Evolutionary conservation across 2,888 invertebrate species (phyloP), one percentile per base, ranked within the genome.

Genomic region (Drosophila putrida): DNA sequence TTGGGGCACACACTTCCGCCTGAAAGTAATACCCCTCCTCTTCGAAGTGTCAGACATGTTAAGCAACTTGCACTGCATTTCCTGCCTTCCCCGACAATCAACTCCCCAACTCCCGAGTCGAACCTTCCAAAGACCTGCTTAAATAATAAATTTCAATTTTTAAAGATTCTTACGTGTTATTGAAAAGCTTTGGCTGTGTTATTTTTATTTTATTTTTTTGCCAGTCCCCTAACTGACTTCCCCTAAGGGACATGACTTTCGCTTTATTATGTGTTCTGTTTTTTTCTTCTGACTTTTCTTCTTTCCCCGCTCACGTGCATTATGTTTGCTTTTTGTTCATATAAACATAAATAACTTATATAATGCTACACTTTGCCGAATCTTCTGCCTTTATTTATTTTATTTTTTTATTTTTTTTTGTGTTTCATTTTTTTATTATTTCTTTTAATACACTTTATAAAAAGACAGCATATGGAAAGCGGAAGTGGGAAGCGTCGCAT

Each of bases 61-160:
- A 47, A 74, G 68, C 54, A 70, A 68, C 78, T 73, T 63, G 80
- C 76, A 78, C 47, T 85, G 78, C 76, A 82, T 78, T 82, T 80
- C 69, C 82, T 63, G 75, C 66, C 64, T 59, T 36, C 38, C 55
- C 53, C 47, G 20, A 28, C 43, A 36, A 35, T 11, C 36, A 20
- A 11, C 10, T 28, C 27, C 27, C 25, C 47, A 25, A 27, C 44
- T 36, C 39, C 49, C 60, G 38, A 41, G 47, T 39, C 55, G 59
- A 50, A 49, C 49, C 28, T 39, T 33, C 54, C 33, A 33, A 44
- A 53, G 46, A 54, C 57, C 70, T 74, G 55, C 65, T 78, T 86
- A 80, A 86, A 83, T 83, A 86, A 83, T 83, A 86, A 86, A 83
- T 83, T 83, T 83, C 83, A 86, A 86, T 83, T 83, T 83, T 83